Conservation (phyloP, 2,888 invertebrate genomes). For the Meloe dianella region DNA sequence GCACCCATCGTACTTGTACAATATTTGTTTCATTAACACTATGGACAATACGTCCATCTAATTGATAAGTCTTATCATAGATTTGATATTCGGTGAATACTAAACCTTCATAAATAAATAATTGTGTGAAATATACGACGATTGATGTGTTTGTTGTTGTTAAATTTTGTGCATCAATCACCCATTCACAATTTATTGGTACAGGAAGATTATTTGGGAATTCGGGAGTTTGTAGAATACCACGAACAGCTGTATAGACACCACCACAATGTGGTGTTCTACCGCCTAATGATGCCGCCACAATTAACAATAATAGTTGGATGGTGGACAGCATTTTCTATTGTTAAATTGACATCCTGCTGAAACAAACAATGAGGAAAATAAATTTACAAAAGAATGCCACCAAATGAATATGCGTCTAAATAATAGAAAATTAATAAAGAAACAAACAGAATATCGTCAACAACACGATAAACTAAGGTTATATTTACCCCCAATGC, state of each 20-base stretch:
- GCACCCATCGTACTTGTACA: constrained; percentile 68
- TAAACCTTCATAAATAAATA: constrained; percentile 81
- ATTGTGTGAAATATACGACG: constrained; percentile 85
- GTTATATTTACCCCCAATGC: no score
- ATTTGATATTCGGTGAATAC: constrained; percentile 51
- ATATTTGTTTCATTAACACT: constrained; percentile 74
- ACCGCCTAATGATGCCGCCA: constrained; percentile 16
- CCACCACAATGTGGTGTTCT: constrained; percentile 66
- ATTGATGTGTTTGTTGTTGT: constrained; percentile 69
- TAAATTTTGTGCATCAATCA: constrained; percentile 71
- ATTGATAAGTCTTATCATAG: constrained; percentile 48
- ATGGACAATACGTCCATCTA: constrained; percentile 67
- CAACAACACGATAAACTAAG: no score
- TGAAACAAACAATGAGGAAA: not conserved
- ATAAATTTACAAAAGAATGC: not conserved
- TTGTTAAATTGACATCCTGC: not conserved
- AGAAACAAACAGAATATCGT: no score
- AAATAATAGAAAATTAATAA: no score
- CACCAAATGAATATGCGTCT: no score
- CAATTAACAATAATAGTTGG: constrained; percentile 18
- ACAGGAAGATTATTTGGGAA: constrained; percentile 86
- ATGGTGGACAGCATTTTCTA: constrained; percentile 17
- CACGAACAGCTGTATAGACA: constrained; percentile 68
- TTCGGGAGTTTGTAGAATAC: constrained; percentile 81
- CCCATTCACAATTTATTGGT: constrained; percentile 84